phyloP scores from a whole-genome alignment of 2,113 vertebrate species.

The Lanius ludovicianus region DNA sequence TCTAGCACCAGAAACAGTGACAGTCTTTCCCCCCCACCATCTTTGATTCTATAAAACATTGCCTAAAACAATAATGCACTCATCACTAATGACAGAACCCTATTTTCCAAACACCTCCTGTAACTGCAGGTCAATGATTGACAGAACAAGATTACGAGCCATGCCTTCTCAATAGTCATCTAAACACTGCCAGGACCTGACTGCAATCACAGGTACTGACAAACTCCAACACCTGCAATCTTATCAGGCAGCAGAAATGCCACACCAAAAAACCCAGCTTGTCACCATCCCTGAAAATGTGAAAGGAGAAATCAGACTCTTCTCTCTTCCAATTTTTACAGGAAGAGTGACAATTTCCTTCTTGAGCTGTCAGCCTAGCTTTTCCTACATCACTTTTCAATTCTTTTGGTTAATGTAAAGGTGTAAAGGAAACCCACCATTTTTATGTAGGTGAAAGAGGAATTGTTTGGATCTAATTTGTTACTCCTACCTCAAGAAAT shows the following conservation, averaged over 20 bases:
- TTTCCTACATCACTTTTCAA: not conserved
- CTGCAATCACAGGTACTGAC: not conserved
- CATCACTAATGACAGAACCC: not conserved
- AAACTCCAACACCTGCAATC: not conserved
- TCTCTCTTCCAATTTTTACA: not conserved
- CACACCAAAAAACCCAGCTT: not conserved
- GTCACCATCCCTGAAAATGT: not conserved
- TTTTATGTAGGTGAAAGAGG: not conserved
- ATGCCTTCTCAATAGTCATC: not conserved
- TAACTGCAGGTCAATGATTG: not conserved
- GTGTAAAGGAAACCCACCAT: not conserved
- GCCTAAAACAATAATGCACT: not conserved
- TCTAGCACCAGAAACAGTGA: not conserved
- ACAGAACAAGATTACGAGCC: not conserved
- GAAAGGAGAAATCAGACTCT: not conserved
- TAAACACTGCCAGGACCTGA: not conserved
- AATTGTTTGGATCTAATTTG: not conserved
- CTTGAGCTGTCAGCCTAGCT: not conserved
- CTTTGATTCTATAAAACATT: not conserved
- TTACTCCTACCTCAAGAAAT: not conserved
- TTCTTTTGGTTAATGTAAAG: not conserved
- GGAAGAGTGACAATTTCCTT: not conserved
- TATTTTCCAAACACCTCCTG: not conserved
- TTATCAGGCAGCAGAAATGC: not conserved
- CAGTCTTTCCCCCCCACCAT: not conserved